Evolutionary conservation across 2,888 invertebrate genomes (phyloP).

Genomic region (Eupeodes latifasciatus): DNA sequence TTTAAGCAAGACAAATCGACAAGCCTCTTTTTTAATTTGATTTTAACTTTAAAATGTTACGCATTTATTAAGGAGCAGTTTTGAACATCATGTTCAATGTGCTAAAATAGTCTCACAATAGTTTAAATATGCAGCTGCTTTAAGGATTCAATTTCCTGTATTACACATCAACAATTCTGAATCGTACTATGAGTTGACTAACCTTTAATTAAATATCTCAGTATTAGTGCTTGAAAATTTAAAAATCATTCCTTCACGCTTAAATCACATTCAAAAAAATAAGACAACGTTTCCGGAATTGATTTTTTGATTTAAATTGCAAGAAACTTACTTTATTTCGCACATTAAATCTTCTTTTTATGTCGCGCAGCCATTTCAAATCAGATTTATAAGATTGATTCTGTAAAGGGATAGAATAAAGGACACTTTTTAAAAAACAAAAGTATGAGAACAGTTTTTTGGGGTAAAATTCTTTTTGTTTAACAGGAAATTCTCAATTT

Average conservation of each 20-base stretch:
- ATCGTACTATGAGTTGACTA: too few relatives aligned
- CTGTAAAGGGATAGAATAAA: slow-evolving; percentile 16
- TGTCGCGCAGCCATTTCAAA: slow-evolving; percentile 29
- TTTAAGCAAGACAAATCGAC: too few relatives aligned
- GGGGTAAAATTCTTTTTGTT: slow-evolving; percentile 45
- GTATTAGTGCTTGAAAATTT: not conserved
- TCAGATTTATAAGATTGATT: slow-evolving; percentile 33
- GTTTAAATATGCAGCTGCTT: too few relatives aligned
- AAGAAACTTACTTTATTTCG: slow-evolving; percentile 16
- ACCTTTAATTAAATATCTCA: too few relatives aligned
- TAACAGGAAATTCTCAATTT: not conserved
- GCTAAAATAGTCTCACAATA: too few relatives aligned
- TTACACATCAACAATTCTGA: too few relatives aligned
- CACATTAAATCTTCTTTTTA: slow-evolving; percentile 1
- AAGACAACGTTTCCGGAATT: slow-evolving; percentile 8
- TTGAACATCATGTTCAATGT: too few relatives aligned
- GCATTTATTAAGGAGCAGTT: too few relatives aligned
- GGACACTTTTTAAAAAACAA: not conserved
- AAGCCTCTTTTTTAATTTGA: too few relatives aligned
- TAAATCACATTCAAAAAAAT: not conserved
- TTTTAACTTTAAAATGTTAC: too few relatives aligned
- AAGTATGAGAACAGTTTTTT: not conserved
- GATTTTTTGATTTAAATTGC: slow-evolving; percentile 5
- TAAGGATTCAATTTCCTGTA: too few relatives aligned
- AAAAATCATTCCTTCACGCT: slow-evolving; percentile 45